Conservation (phyloP, 2,113 vertebrate genomes). For the Syrrhaptes paradoxus region DNA sequence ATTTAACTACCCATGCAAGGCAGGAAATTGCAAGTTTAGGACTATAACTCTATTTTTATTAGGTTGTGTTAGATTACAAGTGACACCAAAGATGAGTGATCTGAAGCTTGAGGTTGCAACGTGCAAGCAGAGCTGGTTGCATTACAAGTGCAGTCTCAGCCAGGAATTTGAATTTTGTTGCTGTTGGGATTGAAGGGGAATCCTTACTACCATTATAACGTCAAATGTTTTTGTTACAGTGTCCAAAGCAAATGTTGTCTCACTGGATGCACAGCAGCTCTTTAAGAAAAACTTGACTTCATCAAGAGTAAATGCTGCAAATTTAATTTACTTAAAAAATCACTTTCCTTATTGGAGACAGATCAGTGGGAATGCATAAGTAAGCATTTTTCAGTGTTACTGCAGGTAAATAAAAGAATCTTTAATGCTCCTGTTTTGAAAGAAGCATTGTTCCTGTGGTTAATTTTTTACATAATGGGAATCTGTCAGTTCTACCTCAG, state of each 20-base stretch:
- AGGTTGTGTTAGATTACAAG: not conserved
- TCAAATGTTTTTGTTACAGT: not conserved
- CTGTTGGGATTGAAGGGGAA: not conserved
- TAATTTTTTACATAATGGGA: not conserved
- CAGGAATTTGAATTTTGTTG: not conserved
- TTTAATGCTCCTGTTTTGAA: not conserved
- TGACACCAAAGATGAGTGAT: not conserved
- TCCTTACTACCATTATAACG: not conserved
- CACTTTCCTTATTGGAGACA: not conserved
- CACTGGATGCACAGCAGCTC: not conserved
- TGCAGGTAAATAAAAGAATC: not conserved
- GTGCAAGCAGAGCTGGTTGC: not conserved
- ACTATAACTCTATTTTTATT: not conserved
- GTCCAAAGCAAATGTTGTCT: not conserved
- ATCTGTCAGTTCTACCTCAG: not conserved
- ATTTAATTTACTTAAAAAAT: constrained; percentile 3
- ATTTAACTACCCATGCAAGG: not conserved
- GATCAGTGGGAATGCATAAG: not conserved
- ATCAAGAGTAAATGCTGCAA: not conserved
- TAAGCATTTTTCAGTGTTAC: not conserved
- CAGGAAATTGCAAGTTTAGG: not conserved
- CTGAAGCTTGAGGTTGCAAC: not conserved
- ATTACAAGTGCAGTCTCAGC: not conserved
- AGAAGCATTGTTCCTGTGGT: not conserved
- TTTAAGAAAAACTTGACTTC: not conserved